Evolutionary conservation across 2,797 vertebrate species (phyloP), one percentile per base, ranked within the genome.

Genomic region (Scyliorhinus canicula): DNA sequence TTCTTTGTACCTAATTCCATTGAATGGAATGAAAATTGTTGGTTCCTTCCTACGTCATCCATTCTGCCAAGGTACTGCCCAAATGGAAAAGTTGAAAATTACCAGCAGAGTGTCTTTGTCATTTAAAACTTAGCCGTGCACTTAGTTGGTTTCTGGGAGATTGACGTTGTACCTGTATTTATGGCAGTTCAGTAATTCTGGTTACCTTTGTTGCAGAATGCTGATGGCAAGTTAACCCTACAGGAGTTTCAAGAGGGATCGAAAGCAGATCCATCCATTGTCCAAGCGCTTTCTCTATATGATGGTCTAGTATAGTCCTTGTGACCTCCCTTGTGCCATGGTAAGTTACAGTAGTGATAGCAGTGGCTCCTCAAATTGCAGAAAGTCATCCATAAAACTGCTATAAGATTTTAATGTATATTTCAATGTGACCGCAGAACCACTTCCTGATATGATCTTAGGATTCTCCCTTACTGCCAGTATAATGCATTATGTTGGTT

Each of bases 181-280:
- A 65, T 91, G 88, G 79, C 79, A 0, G n/a, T 65, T 57, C 14
- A 57, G 11, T 57, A 57, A 57, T 77, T 63, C 52, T 74, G 21
- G 1, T 74, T 50, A 96, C 69, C 97, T 65, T 95, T 95, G 69
- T 95, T 96, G 57, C 98, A 99, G 99, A 99, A 99, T 0, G 98
- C 98, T 0, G 99, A 99, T 0, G 99, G 99, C 95, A 99, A 99
- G 97, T 97, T 99, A 97, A 99, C 99, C 1, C 98, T 99, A 97
- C 99, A 99, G 97, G 99, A 99, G 93, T 99, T 99, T 88, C 99
- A 99, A 97, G 99, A 99, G 96, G 99, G 99, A 35, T 99, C 99
- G 94, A 99, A 99, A 97, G 99, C 99, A 0, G 99, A 99, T 96
- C 99, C 99, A 24, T 99, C 99, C 96, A 99, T 99, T 0, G 99